Evolutionary conservation across 2,113 vertebrate genomes (phyloP), one percentile per base, ranked within the genome.

Genomic region (Cyanocitta stelleri): DNA sequence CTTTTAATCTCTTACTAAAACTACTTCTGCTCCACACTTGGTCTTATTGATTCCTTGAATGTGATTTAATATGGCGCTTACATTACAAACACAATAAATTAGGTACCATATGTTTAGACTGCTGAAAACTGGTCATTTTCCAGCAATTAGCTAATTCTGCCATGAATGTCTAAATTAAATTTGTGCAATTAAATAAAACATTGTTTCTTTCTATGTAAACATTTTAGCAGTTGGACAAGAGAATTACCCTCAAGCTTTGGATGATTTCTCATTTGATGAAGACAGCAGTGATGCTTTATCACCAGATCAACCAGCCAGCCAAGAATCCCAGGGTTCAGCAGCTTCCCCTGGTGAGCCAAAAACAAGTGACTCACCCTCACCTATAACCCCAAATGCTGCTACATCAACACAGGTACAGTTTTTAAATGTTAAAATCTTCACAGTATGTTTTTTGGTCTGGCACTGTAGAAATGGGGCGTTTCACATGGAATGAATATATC

Each of bases 231-330:
- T 98, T 90, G 99, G 98, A 66, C 98, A 99, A 95, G 98, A 99
- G 75, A 98, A 98, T 95, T 99, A 98, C 85, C 98, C 98, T 58
- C 99, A 98, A 75, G 97, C 97, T 93, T 93, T 98, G 95, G 98
- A 98, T 14, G 98, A 98, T 62, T 98, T 98, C 96, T 98, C 99
- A 39, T 96, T 99, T 95, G 99, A 99, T 67, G 99, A 99, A 94
- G 99, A 99, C 97, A 99, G 99, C 95, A 98, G 98, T 16, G 99
- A 99, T 13, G 99, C 99, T 44, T 94, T 99, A 94, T 99, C 99
- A 85, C 99, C 99, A 3, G 99, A 99, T 95, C 99, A 99, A 77
- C 99, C 99, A 2, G 99, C 98, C 49, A 99, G 99, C 97, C 99
- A 99, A 95, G 99, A 99, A 97, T 99, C 99, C 11, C 99, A 99